Conservation (phyloP, 2,888 invertebrate genomes). For the Drosophila anomalata region DNA sequence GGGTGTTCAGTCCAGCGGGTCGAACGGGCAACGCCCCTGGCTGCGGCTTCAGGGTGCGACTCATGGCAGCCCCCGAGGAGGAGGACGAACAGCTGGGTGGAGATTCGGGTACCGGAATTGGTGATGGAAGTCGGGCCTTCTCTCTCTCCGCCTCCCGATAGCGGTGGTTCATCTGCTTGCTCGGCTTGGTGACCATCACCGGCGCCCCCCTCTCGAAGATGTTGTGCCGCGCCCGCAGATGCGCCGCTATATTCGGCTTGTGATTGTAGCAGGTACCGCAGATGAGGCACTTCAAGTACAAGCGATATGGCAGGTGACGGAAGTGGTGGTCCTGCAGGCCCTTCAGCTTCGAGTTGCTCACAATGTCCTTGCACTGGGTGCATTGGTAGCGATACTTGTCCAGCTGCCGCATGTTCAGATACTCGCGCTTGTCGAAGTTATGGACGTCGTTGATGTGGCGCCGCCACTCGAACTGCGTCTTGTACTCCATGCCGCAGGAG, state of each 20-base stretch:
- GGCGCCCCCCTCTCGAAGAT: constrained; percentile 62
- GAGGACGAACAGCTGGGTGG: constrained; percentile 32
- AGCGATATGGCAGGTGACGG: constrained; percentile 74
- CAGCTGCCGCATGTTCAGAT: constrained; percentile 74
- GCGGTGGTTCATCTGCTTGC: constrained; percentile 34
- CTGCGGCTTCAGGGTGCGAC: constrained; percentile 53
- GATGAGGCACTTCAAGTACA: constrained; percentile 78
- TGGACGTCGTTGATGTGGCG: constrained; percentile 80
- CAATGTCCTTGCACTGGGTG: constrained; percentile 74
- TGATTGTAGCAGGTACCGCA: constrained; percentile 81
- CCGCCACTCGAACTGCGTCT: constrained; percentile 78
- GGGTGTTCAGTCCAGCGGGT: constrained; percentile 74
- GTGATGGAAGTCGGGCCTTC: constrained; percentile 13
- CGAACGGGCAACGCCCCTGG: constrained; percentile 54
- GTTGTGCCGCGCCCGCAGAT: constrained; percentile 77
- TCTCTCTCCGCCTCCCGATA: constrained; percentile 29
- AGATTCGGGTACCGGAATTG: background rate
- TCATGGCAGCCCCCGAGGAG: background rate
- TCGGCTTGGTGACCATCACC: constrained; percentile 41
- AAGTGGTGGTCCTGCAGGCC: constrained; percentile 82
- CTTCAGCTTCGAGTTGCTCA: constrained; percentile 77
- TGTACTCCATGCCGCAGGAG: constrained; percentile 76
- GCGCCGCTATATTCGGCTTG: constrained; percentile 80
- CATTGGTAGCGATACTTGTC: constrained; percentile 81
- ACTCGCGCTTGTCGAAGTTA: constrained; percentile 78